These are phyloP conservation scores for Calephelis nemesis DNA, from an alignment of 1,140 invertebrate species.

Conservation along the genomic window DNA sequence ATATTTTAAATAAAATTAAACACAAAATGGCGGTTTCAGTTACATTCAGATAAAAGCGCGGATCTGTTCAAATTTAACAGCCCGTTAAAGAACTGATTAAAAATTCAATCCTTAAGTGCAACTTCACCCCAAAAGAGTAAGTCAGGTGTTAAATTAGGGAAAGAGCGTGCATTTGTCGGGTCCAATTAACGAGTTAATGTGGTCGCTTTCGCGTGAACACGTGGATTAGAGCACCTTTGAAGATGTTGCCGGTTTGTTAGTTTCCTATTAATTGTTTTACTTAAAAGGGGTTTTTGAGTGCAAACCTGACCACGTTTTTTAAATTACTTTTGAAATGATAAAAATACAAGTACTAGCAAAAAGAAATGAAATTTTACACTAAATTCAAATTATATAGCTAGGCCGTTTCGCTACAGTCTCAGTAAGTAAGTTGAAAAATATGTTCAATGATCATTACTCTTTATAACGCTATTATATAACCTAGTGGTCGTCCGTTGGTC, in stretches of 20 bases:
- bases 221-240: slow-evolving; percentile 47
- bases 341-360: too few relatives aligned
- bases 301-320: background rate
- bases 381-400: too few relatives aligned
- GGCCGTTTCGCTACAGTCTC: too few relatives aligned
- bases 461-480: too few relatives aligned
- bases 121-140: slow-evolving; percentile 48
- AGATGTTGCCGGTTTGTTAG: slow-evolving; percentile 36
- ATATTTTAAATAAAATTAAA: too few relatives aligned
- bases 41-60: slow-evolving; percentile 3
- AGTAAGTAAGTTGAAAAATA: too few relatives aligned
- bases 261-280: background rate
- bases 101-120: slow-evolving; percentile 59
- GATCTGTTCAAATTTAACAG: slow-evolving; percentile 21
- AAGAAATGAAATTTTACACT: too few relatives aligned
- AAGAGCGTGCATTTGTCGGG: slow-evolving; percentile 58
- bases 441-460: too few relatives aligned
- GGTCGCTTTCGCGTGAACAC: slow-evolving; percentile 43
- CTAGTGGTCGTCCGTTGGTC: too few relatives aligned
- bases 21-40: background rate
- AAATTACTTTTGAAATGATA: too few relatives aligned
- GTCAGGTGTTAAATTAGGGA: slow-evolving; percentile 66
- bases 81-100: slow-evolving; percentile 44
- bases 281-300: slow-evolving; percentile 16
- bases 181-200: slow-evolving; percentile 63